These are phyloP conservation scores for Xanthia togata DNA, from an alignment of 2,888 invertebrate genomes.

Conservation along the genomic window DNA sequence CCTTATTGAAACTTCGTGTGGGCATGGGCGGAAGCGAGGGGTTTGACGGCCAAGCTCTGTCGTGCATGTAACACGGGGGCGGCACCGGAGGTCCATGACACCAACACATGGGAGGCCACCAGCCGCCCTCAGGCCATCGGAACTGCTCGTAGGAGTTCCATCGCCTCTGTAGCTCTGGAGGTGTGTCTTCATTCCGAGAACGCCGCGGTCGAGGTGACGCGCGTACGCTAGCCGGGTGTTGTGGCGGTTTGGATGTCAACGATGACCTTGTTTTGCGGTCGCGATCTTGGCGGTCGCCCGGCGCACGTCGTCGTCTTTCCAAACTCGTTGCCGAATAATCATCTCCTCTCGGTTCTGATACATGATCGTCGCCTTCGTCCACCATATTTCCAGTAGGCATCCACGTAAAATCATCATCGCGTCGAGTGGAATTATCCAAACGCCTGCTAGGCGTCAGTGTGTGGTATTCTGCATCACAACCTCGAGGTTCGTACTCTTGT, in stretches of 20 bases:
- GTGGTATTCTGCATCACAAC: conserved; percentile 91
- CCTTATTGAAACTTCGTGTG: conserved; percentile 82
- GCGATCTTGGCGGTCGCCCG: conserved; percentile 90
- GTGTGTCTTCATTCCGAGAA: conserved; percentile 82
- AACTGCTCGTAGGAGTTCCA: conserved; percentile 91
- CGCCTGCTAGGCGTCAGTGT: conserved; percentile 85
- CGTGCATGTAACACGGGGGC: conserved; percentile 87
- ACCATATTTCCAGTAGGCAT: conserved; percentile 86
- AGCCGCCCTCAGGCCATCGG: conserved; percentile 90
- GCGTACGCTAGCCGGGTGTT: conserved; percentile 84
- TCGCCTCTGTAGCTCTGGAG: conserved; percentile 85
- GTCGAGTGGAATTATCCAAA: conserved; percentile 91
- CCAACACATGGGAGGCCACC: conserved; percentile 88
- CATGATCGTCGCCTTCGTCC: conserved; percentile 77
- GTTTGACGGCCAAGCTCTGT: conserved; percentile 87
- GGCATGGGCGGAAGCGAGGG: conserved; percentile 84
- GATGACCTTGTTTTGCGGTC: conserved; percentile 92
- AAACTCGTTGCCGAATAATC: conserved; percentile 88
- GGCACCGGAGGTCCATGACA: conserved; percentile 86
- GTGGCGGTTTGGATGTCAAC: conserved; percentile 88
- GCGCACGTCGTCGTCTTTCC: conserved; percentile 89
- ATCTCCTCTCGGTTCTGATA: conserved; percentile 78
- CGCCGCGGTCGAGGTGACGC: conserved; percentile 85
- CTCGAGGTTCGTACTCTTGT: conserved; percentile 89
- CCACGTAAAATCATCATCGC: conserved; percentile 93